Base-by-base conservation (phyloP, 2,113 vertebrate genomes). In the Catharus bicknelli region DNA sequence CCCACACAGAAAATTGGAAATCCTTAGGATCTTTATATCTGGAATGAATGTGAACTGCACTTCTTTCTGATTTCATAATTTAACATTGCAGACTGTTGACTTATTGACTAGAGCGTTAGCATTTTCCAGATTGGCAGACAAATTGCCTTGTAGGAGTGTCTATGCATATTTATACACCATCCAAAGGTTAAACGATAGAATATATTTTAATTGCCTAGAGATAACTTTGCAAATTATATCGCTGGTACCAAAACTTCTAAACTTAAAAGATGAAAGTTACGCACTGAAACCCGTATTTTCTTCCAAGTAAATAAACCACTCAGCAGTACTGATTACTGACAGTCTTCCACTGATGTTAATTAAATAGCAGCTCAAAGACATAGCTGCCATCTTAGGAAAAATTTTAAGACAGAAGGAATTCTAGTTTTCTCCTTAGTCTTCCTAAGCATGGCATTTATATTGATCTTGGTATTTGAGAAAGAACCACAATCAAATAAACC, bases 71-170 rank as follows among this genome's bases (percentile, higher is more conserved):
- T 95, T 93, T 93, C 43, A 38, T 79, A 80, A 91, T 80, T 90
- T 79, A 91, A 59, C 72, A 32, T 54, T 89, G 54, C 83, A 94
- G 51, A 51, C 82, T 94, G 87, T 95, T 94, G 95, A 94, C 55
- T 95, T 96, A 90, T 88, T 93, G 87, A 91, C 87, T 90, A 32
- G 43, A 83, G 67, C 4, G 3, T 80, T 92, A 92, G 78, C 63
- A 63, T 94, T 95, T 94, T 94, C 75, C 87, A 96, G 82, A 94
- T 34, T 90, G 84, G 51, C 91, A 95, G 95, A 83, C 70, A 94
- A 94, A 94, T 80, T 93, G 91, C 78, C 82, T 85, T 80, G 84
- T 92, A 92, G 89, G 89, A 89, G 84, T 80, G 78, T 80, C 78
- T 90, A 7, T 70, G 61, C 83, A 43, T 86, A 95, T 94, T 95